Base-by-base conservation (phyloP, 2,113 vertebrate species). In the Elanoides forficatus region DNA sequence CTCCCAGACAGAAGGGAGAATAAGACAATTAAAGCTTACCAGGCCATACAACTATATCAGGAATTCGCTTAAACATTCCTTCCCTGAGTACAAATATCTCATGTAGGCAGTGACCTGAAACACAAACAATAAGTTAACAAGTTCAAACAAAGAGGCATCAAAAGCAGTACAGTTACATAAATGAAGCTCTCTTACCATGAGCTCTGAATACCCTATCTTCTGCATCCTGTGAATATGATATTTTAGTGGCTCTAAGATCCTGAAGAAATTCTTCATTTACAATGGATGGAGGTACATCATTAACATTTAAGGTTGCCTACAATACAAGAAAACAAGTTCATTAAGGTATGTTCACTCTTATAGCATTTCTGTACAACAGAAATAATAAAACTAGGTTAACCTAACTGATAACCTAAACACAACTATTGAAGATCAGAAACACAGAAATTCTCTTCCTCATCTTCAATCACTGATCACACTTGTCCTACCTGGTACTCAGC, bases 11-110 rank as follows among this genome's bases (percentile, higher is more conserved):
- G 59, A 81, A 86, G 3, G 32, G 20, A 94, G 25, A 93, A 79
- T 66, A n/a, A 26, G 17, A 74, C 71, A 75, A 92, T 25, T 21
- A 48, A 81, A 58, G 43, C 98, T 98, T 98, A 99, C 99, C 98
- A 97, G 99, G 99, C 99, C 99, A 99, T 55, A 99, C 98, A 97
- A 99, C 99, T 98, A 99, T 92, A 98, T 99, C 99, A 94, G 99
- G 99, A 98, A 99, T 97, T 84, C 99, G 98, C 60, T 99, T 98
- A 95, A 99, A 97, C 96, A 98, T 99, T 96, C 99, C 99, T 98
- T 99, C 99, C 96, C 99, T 99, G 93, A 99, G 98, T 96, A 99
- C 97, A 98, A 99, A 99, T 97, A 99, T 99, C 98, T 99, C 99
- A 72, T 99, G 99, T 97, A 99, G 97, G 98, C 99, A 99, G 97